Base-by-base conservation (phyloP, 2,113 vertebrate species). In the Crotalus viridis region DNA sequence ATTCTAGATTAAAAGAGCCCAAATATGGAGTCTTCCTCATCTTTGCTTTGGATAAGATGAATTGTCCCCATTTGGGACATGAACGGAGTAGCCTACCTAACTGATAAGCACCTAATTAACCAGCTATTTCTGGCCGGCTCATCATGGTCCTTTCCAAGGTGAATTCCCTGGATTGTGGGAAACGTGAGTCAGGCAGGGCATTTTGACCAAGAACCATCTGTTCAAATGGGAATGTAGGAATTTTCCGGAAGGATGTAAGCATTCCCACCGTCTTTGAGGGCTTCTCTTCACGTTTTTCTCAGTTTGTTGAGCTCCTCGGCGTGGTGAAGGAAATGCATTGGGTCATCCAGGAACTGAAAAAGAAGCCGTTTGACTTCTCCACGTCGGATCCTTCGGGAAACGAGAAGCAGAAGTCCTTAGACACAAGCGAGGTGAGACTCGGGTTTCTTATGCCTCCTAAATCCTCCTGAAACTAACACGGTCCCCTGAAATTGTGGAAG, bases 291-390 rank as follows among this genome's bases (percentile, higher is more conserved):
- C n/a, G 59, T 93, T 0, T 86, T 51, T 1, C 48, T 90, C 89
- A 99, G 99, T 98, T 99, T 43, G 22, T 95, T 10, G 98, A 99
- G 86, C 98, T 99, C 43, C 97, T 98, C 94, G 97, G 98, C 19
- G 94, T 95, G 87, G 96, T 99, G 87, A 98, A 96, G 93, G 97
- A 97, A 51, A 96, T 99, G 90, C 97, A 98, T 87, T 90, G 96
- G 64, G 56, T 97, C 91, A 99, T 98, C 95, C 95, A 96, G 85
- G 97, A 98, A 9, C 96, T 98, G 85, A 98, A 97, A 95, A 97
- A 94, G 91, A 97, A 96, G 15, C 95, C 97, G 5, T 93, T 95
- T 92, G 97, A 96, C 46, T 92, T 96, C 54, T 96, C 94, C 61
- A 59, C 91, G 15, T 7, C 94, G 81, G 88, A 94, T 88, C 91